Base-by-base conservation (phyloP, 2,888 invertebrate genomes). In the Prenolepis imparis region DNA sequence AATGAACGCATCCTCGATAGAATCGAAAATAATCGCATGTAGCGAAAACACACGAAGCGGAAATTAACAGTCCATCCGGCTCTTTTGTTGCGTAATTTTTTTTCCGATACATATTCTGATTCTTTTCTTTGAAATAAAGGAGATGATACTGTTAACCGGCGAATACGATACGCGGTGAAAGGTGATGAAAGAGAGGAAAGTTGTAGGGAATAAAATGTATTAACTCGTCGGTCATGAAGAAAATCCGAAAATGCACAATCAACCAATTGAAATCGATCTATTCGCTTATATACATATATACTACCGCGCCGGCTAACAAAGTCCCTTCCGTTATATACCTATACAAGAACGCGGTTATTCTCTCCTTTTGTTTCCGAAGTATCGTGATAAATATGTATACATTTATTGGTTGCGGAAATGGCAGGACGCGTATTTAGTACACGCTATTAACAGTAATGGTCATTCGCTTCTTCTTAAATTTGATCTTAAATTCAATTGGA, bases 201-300 rank as follows among this genome's bases (percentile, higher is more conserved):
- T 52, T 52, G 36, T 9, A 36, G 36, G 15, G 9, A 75, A 64
- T 64, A 52, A 75, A 75, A 75, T 75, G 39, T 64, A 75, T 64
- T 64, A 55, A 64, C 64, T 75, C 48, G 36, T 52, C 36, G 48
- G 36, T 48, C 75, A 64, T 64, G 64, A 55, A 39, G 24, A 39
- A 75, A 64, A 75, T 75, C 36, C 36, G 75, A 75, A 64, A 52
- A 64, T 64, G 52, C 39, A 75, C 64, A 64, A 75, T 75, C 75
- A 52, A 64, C 52, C 64, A 64, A 75, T 75, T 75, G 75, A 75
- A 75, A 75, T 75, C 52, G 39, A 75, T 64, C 75, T 75, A 36
- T n/a, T 21, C 48, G 48, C 18, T 44, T 52, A 52, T 32, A 75
- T 48, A 28, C 28, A 28, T 28, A 28, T 28, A 28, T 1, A 48